Conservation (phyloP, 2,888 invertebrate genomes). For the Callinectes sapidus region DNA sequence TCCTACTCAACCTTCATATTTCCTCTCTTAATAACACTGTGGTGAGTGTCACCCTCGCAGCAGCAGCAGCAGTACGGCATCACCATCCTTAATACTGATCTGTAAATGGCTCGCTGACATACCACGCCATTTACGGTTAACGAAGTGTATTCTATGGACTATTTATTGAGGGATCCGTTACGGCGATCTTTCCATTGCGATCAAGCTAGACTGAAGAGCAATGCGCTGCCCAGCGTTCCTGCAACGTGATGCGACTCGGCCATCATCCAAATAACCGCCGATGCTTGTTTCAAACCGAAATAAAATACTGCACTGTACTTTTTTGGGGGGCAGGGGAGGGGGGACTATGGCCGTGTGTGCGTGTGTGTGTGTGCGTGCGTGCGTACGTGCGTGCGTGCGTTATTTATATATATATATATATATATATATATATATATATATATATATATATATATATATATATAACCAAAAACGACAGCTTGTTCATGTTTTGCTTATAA, state of each 20-base stretch:
- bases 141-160: neutral
- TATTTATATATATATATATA: neutral
- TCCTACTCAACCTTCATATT: neutral
- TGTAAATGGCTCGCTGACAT: neutral
- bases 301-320: neutral
- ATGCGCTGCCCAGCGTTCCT: neutral
- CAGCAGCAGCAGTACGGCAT: neutral
- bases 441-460: neutral
- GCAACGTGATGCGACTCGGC: neutral
- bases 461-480: neutral
- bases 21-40: neutral
- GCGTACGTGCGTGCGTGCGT: neutral
- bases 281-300: neutral
- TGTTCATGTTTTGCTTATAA: neutral
- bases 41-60: neutral
- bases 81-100: neutral
- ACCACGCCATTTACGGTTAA: neutral
- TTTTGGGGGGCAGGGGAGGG: neutral
- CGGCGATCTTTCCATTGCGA: neutral
- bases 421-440: neutral
- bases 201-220: constrained; percentile 5
- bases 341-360: neutral
- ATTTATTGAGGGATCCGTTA: neutral
- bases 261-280: neutral
- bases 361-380: neutral